Evolutionary conservation across 2,113 vertebrate genomes (phyloP).

Genomic region (Saiga tatarica): DNA sequence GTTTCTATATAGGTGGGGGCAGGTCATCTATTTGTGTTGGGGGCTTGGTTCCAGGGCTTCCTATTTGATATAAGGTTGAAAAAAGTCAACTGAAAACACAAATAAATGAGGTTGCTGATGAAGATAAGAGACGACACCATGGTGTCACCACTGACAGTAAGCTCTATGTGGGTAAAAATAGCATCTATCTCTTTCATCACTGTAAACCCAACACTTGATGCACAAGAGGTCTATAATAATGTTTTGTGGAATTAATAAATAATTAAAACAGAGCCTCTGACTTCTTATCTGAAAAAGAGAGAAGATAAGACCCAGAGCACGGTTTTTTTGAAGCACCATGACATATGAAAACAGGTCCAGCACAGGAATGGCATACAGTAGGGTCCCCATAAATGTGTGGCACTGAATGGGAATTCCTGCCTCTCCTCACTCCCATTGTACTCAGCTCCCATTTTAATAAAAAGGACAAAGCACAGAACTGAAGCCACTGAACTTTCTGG

Average conservation of each 20-base stretch:
- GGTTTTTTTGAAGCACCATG: neutral
- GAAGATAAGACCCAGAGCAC: neutral
- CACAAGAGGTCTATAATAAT: neutral
- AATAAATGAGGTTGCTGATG: neutral
- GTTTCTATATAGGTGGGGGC: neutral
- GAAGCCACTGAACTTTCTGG: neutral
- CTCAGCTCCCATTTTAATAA: neutral
- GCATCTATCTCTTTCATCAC: neutral
- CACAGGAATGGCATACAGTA: neutral
- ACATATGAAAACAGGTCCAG: neutral
- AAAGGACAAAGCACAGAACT: neutral
- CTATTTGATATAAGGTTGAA: neutral
- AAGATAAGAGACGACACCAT: neutral
- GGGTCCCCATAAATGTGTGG: neutral
- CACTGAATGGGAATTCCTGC: neutral
- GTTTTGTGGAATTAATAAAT: conserved; percentile 25
- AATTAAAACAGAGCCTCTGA: neutral
- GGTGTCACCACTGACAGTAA: neutral
- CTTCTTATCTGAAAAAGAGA: conserved; percentile 14
- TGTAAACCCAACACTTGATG: neutral
- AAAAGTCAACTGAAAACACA: neutral
- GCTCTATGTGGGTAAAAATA: neutral
- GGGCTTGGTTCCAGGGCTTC: neutral
- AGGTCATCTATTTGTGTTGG: neutral
- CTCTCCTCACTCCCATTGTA: neutral